Evolutionary conservation across 2,113 vertebrate genomes (phyloP), one percentile per base, ranked within the genome.

Genomic region (Poeciliopsis turrubarensis): DNA sequence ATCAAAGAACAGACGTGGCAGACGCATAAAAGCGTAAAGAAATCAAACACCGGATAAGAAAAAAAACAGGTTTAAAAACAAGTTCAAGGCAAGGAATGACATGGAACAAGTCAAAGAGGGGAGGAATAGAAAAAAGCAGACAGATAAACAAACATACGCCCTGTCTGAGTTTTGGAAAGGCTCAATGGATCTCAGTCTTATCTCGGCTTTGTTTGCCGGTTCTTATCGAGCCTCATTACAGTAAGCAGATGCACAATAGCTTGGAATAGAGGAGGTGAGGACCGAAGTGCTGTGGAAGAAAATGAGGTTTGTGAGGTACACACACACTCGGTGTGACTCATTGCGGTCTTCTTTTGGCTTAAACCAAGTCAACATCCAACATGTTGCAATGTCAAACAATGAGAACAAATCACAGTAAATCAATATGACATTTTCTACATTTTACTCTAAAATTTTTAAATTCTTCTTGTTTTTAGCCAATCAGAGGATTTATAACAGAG

Each of bases 141-240:
- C 66, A 12, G 7, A 85, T 91, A 91, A 91, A 91, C 83, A 91
- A 89, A 91, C 83, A 84, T 84, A 91, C 86, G 1, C 90, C 86
- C 85, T 78, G 86, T 91, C 87, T 91, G 89, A 82, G 79, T 82
- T 77, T 77, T 80, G 70, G 68, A 83, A 80, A 72, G 68, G 66
- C 75, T 85, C 30, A 12, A 80, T 74, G 77, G 80, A 92, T 83
- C 84, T 88, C 84, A 31, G 80, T 80, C 87, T 87, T 88, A 88
- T 90, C 82, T 76, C 47, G 5, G 72, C 79, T 66, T 3, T 3
- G 2, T 72, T 73, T 68, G 60, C 71, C 76, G 65, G 72, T 60
- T 77, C 79, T 80, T 82, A 87, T 86, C 69, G 2, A 66, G 85
- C 15, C 74, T 82, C 79, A 79, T 80, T 80, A 29, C 34, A 2